Percentiles rank a stretch among this genome's conserved stretches.
Conservation (phyloP, 2,888 invertebrate genomes). For the Ephialtes manifestator region DNA sequence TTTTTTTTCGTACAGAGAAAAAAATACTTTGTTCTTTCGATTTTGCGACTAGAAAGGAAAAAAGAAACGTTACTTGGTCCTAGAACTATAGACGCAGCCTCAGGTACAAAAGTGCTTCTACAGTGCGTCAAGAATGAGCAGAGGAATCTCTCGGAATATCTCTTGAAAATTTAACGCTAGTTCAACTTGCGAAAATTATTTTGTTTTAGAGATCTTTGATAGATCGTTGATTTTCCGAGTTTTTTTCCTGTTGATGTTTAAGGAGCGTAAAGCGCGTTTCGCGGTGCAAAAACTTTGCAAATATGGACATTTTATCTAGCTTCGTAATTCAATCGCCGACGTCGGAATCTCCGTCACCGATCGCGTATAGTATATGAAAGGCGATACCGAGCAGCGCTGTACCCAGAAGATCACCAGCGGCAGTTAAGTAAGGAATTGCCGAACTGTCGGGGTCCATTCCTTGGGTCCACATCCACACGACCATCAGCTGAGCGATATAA, state of each 20-base stretch:
- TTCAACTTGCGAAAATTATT: neutral
- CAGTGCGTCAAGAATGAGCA: constrained; percentile 14
- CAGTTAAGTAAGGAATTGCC: constrained; percentile 96
- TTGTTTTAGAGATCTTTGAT: neutral
- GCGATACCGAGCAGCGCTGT: constrained; percentile 92
- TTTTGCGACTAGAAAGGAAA: constrained; percentile 27
- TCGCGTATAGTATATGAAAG: constrained; percentile 91
- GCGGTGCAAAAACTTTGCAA: constrained; percentile 1
- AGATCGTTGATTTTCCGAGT: neutral
- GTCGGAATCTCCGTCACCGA: constrained; percentile 92
- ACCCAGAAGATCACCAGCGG: constrained; percentile 95
- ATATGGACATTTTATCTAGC: neutral
- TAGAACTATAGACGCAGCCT: constrained; percentile 44
- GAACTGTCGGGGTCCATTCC: constrained; percentile 96
- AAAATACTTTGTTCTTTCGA: constrained; percentile 10
- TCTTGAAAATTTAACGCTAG: neutral
- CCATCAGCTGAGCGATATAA: constrained; percentile 93
- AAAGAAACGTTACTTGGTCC: constrained; percentile 50
- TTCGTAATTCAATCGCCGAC: constrained; percentile 88
- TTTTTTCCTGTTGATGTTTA: neutral
- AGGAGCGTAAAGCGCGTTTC: constrained; percentile 1
- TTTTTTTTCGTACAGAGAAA: neutral
- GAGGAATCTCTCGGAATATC: neutral
- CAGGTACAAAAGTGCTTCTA: constrained; percentile 48
- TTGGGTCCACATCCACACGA: constrained; percentile 93